Percentiles rank a stretch among this genome's conserved stretches.
Evolutionary conservation across 2,888 invertebrate species (phyloP).

Genomic region (Argyresthia goedartella): DNA sequence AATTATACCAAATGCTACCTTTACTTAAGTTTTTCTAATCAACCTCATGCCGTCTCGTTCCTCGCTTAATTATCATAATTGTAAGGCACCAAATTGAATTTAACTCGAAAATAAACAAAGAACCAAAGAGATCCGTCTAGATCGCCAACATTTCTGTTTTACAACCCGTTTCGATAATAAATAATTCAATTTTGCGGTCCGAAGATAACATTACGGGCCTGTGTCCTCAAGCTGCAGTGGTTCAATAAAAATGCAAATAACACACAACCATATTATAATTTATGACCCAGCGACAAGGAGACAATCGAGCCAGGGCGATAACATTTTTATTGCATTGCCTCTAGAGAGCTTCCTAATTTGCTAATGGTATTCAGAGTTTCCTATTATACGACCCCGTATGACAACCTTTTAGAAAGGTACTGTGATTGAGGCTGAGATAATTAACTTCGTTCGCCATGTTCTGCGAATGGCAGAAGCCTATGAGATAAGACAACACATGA

Average conservation of each 20-base stretch:
- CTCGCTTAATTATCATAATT: neutral
- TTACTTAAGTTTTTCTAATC: too few species aligned
- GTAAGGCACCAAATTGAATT: neutral
- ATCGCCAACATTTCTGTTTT: slow-evolving; percentile 26
- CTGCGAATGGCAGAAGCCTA: too few species aligned
- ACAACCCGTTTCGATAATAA: slow-evolving; percentile 49
- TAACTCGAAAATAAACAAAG: neutral
- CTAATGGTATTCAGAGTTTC: neutral
- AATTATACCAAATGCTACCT: too few species aligned
- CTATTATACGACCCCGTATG: too few species aligned
- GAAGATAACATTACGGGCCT: slow-evolving; percentile 51
- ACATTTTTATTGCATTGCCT: slow-evolving; percentile 24
- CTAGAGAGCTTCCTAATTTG: slow-evolving; percentile 3
- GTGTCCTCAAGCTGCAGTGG: slow-evolving; percentile 12
- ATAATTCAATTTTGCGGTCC: slow-evolving; percentile 62
- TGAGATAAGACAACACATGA: too few species aligned
- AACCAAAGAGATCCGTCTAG: neutral
- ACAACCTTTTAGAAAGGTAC: too few species aligned
- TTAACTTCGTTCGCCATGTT: too few species aligned
- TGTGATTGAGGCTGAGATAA: too few species aligned
- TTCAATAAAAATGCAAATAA: slow-evolving; percentile 68
- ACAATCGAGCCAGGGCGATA: slow-evolving; percentile 29
- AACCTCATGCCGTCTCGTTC: too few species aligned
- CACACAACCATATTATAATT: slow-evolving; percentile 50
- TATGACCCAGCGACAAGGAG: slow-evolving; percentile 35